These are phyloP conservation scores for Habroteleia sp. DNA, from an alignment of 2,888 invertebrate species.

Conservation along the genomic window DNA sequence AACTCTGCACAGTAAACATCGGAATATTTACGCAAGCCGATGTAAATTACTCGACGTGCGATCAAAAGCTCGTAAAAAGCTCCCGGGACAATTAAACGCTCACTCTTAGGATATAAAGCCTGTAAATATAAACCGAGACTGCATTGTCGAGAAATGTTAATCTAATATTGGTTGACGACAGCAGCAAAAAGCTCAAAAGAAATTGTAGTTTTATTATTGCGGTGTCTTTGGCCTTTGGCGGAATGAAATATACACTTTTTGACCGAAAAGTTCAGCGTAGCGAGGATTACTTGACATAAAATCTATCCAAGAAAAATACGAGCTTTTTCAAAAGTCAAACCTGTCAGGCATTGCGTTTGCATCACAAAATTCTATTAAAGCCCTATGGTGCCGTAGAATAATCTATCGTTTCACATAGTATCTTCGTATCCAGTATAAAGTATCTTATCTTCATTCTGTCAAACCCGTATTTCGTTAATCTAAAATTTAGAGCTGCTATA, in stretches of 20 bases:
- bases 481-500: too few relatives aligned
- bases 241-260: too few relatives aligned
- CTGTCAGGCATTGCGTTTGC: conserved; percentile 1
- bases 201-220: too few relatives aligned
- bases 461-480: too few relatives aligned
- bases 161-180: conserved; percentile 20
- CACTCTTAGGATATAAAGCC: conserved; percentile 18
- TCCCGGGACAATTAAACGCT: conserved; percentile 34
- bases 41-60: conserved; percentile 23
- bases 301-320: neutral
- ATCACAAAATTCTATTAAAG: conserved; percentile 26
- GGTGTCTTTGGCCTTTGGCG: too few relatives aligned
- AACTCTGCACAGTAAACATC: conserved; percentile 34
- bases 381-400: neutral
- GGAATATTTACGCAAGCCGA: conserved; percentile 24
- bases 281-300: too few relatives aligned
- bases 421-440: too few relatives aligned
- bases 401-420: conserved; percentile 9
- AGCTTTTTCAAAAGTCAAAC: conserved; percentile 8
- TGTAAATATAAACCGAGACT: conserved; percentile 8
- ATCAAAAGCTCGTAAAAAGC: conserved; percentile 51
- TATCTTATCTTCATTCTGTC: too few relatives aligned
- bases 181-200: too few relatives aligned
- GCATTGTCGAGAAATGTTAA: conserved; percentile 18
- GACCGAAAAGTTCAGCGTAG: too few relatives aligned